phyloP scores from a whole-genome alignment of 2,113 vertebrate species.

The Dicaeum eximium region DNA sequence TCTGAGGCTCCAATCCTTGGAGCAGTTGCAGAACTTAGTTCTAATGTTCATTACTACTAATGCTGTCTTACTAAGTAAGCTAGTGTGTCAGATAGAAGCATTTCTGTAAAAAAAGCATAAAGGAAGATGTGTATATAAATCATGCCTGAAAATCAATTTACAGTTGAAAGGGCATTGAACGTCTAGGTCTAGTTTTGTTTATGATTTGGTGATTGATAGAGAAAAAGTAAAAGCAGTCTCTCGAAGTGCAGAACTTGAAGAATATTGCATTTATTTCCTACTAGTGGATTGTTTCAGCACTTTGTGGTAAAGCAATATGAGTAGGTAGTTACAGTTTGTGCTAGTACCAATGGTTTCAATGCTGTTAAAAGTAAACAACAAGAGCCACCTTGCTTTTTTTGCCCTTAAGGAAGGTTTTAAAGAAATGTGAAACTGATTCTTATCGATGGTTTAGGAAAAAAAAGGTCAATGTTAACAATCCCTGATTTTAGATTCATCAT shows the following conservation, averaged over 20 bases:
- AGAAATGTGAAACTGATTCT: not conserved
- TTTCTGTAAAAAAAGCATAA: not conserved
- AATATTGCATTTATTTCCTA: not conserved
- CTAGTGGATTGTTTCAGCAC: not conserved
- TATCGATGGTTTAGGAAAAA: not conserved
- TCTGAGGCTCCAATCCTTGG: not conserved
- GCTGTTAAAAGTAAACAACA: not conserved
- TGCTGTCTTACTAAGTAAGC: not conserved
- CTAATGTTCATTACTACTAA: too few relatives aligned
- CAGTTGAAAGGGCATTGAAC: not conserved
- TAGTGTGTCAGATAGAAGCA: not conserved
- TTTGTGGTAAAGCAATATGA: not conserved
- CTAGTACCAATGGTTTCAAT: not conserved
- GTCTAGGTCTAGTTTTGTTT: not conserved
- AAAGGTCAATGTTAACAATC: not conserved
- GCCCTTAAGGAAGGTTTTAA: not conserved
- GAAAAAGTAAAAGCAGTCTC: not conserved
- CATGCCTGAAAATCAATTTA: not conserved
- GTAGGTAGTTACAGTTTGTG: not conserved
- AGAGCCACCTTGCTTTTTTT: not conserved
- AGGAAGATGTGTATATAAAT: not conserved
- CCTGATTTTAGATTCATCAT: not conserved
- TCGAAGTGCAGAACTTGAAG: not conserved
- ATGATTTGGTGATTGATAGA: not conserved
- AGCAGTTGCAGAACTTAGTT: too few relatives aligned